Percentiles rank a stretch among this genome's conserved stretches.
phyloP scores from a whole-genome alignment of 2,888 invertebrate species.

The Eremobia ochroleuca region DNA sequence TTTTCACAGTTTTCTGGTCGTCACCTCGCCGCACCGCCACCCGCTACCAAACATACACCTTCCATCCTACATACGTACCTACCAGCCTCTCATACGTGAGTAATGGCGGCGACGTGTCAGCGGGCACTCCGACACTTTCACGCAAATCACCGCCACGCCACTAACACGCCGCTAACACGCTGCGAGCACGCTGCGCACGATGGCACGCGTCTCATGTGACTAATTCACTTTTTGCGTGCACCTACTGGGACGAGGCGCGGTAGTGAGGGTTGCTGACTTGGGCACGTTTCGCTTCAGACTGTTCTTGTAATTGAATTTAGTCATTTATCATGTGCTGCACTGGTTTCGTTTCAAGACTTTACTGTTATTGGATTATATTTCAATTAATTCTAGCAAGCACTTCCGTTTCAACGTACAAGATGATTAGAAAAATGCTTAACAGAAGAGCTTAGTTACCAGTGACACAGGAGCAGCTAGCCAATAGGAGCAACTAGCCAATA shows the following conservation, averaged over 20 bases:
- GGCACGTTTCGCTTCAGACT: not conserved
- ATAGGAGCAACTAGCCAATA: not conserved
- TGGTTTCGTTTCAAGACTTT: constrained; percentile 1
- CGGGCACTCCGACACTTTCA: constrained; percentile 36
- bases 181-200: constrained; percentile 15
- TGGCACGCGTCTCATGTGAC: constrained; percentile 29
- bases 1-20: not conserved
- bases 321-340: constrained; percentile 24
- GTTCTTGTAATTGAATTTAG: constrained; percentile 18
- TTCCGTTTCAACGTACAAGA: not conserved
- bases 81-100: constrained; percentile 24
- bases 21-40: not conserved
- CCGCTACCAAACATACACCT: not conserved
- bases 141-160: constrained; percentile 21
- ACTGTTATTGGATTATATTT: constrained; percentile 10
- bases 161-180: constrained; percentile 20
- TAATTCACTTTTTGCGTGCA: constrained; percentile 59
- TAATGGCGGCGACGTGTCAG: constrained; percentile 39
- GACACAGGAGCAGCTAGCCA: not conserved
- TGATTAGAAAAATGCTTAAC: constrained; percentile 11
- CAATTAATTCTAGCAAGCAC: not conserved
- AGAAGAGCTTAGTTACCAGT: not conserved
- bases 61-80: not conserved
- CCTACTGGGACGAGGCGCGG: not conserved
- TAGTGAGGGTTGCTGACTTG: constrained; percentile 12